Conservation (phyloP, 2,888 invertebrate genomes). For the Vandiemenella viatica region DNA sequence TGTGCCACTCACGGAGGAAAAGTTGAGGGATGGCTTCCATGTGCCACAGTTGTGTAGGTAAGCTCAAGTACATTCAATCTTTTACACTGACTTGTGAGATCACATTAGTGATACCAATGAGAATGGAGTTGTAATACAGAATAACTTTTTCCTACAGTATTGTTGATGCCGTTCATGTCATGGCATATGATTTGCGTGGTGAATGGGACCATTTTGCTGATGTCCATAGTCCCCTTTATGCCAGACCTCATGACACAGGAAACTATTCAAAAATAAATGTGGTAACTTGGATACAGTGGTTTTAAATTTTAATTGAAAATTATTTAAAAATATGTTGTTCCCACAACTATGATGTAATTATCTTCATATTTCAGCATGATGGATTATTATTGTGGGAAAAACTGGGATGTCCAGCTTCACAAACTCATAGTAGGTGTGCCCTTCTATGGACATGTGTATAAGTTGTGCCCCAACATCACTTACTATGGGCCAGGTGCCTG, state of each 20-base stretch:
- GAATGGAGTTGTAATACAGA: background rate
- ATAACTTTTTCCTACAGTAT: background rate
- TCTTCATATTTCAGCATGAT: background rate
- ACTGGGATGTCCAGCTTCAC: background rate
- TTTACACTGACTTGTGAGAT: background rate
- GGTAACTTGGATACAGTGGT: background rate
- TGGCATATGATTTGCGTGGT: conserved; percentile 1
- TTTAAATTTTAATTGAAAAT: background rate
- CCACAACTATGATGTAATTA: background rate
- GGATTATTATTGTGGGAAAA: background rate
- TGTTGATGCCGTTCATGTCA: background rate
- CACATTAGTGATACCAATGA: too few species aligned
- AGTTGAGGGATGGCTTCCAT: conserved; percentile 78
- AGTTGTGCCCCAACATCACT: background rate
- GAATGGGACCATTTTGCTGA: background rate
- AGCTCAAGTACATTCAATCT: background rate
- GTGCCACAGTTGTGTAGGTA: conserved; percentile 78
- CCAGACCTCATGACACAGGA: background rate
- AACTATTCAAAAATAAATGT: background rate
- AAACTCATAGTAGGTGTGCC: conserved; percentile 1
- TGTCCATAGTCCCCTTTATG: background rate
- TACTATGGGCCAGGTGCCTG: background rate
- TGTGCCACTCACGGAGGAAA: conserved; percentile 73
- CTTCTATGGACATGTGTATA: background rate
- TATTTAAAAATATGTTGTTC: background rate